Percentiles rank a stretch among this genome's conserved stretches.
phyloP scores from a whole-genome alignment of 92 coral and sea anemone species.

The Pocillopora meandrina region DNA sequence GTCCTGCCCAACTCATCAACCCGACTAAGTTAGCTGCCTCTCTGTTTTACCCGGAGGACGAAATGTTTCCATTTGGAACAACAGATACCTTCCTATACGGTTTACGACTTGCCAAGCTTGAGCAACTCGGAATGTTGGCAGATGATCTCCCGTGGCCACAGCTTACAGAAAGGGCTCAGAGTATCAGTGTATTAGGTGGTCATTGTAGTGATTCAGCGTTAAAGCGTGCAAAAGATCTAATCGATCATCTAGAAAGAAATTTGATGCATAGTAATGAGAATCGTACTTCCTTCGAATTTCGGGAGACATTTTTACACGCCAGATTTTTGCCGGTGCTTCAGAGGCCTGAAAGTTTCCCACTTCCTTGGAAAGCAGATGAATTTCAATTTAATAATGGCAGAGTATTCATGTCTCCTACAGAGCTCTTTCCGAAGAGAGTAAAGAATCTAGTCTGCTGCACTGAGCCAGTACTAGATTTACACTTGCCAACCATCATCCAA shows the following conservation, averaged over 20 bases:
- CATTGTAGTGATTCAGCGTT: conserved; percentile 1
- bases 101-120: conserved; percentile 49
- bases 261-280: not conserved
- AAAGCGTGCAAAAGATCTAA: not conserved
- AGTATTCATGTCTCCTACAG: conserved; percentile 59
- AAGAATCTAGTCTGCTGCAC: conserved; percentile 69
- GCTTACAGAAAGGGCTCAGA: conserved; percentile 66
- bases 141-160: conserved; percentile 75
- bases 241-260: conserved; percentile 10
- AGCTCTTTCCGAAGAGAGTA: conserved; percentile 38
- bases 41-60: conserved; percentile 66
- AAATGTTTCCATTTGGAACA: conserved; percentile 70
- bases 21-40: conserved; percentile 59
- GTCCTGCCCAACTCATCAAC: conserved; percentile 64
- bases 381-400: not conserved
- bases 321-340: conserved; percentile 64
- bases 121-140: conserved; percentile 72
- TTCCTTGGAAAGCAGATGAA: conserved; percentile 66
- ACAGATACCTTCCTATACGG: conserved; percentile 27
- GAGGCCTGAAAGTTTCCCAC: conserved; percentile 65
- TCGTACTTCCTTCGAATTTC: not conserved
- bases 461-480: conserved; percentile 53
- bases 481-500: not conserved
- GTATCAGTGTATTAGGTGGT: conserved; percentile 35
- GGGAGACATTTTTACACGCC: conserved; percentile 2